phyloP scores from a whole-genome alignment of 2,113 vertebrate genomes.

The Prunella fulvescens region DNA sequence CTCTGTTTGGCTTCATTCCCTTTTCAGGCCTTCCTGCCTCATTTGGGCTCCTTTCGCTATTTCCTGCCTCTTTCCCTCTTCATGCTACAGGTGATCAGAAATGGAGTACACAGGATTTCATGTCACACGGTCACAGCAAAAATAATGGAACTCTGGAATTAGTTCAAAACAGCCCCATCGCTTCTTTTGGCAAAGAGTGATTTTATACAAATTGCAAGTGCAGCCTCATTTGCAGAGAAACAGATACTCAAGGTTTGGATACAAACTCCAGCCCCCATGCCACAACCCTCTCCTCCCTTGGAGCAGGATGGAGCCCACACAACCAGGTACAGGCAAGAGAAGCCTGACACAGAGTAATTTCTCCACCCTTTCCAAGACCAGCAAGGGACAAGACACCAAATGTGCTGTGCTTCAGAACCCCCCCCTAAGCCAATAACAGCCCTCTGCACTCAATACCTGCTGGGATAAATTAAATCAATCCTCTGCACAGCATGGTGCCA shows the following conservation, averaged over 20 bases:
- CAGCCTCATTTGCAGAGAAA: background rate
- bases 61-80: background rate
- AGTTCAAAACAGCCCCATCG: background rate
- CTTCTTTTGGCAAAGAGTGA: background rate
- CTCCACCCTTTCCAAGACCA: background rate
- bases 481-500: background rate
- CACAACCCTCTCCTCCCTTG: background rate
- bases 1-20: background rate
- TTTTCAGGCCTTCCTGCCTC: background rate
- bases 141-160: background rate
- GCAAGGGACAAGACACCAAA: background rate
- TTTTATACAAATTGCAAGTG: background rate
- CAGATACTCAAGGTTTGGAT: background rate
- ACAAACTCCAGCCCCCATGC: background rate
- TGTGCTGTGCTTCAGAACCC: background rate
- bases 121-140: background rate
- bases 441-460: background rate
- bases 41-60: background rate
- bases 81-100: background rate
- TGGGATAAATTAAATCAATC: background rate
- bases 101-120: background rate
- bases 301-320: background rate
- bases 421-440: accelerated
- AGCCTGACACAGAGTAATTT: background rate
- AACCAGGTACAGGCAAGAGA: background rate